Evolutionary conservation across 2,113 vertebrate species (phyloP).

Genomic region (Xiphias gladius): DNA sequence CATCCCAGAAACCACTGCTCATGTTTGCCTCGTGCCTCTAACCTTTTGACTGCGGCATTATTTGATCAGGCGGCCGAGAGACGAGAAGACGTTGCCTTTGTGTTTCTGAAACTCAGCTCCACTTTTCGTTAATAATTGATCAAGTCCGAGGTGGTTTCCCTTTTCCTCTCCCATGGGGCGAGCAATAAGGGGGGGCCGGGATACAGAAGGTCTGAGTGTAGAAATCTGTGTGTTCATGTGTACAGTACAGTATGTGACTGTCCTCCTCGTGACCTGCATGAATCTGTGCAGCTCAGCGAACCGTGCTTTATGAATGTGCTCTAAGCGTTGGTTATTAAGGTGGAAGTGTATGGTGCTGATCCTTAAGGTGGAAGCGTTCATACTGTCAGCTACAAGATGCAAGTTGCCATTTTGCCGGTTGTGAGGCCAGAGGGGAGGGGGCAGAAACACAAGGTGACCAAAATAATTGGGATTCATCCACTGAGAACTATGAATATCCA

Average conservation of each 20-base stretch:
- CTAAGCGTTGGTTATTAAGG: not conserved
- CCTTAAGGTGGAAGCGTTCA: not conserved
- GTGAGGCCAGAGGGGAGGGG: not conserved
- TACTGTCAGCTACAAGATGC: not conserved
- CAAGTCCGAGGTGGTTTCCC: constrained; percentile 34
- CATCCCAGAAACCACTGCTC: not conserved
- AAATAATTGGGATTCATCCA: too few relatives aligned
- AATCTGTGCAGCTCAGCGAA: constrained; percentile 9
- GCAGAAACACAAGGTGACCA: not conserved
- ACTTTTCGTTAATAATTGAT: constrained; percentile 40
- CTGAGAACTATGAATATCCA: too few relatives aligned
- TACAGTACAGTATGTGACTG: not conserved
- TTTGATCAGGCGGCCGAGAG: constrained; percentile 17
- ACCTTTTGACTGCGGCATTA: constrained; percentile 31
- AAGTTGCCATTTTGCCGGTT: not conserved
- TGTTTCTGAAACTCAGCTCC: constrained; percentile 24
- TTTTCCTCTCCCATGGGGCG: constrained; percentile 7
- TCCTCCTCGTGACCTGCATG: constrained; percentile 24
- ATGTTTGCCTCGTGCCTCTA: not conserved
- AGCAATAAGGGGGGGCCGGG: not conserved
- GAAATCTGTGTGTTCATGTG: constrained; percentile 11
- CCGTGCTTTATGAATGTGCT: not conserved
- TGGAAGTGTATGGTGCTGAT: not conserved
- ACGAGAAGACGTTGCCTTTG: constrained; percentile 13
- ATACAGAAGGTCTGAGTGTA: not conserved